These are phyloP conservation scores for Piliocolobus tephrosceles DNA, from an alignment of 2,113 vertebrate species.

Conservation along the genomic window DNA sequence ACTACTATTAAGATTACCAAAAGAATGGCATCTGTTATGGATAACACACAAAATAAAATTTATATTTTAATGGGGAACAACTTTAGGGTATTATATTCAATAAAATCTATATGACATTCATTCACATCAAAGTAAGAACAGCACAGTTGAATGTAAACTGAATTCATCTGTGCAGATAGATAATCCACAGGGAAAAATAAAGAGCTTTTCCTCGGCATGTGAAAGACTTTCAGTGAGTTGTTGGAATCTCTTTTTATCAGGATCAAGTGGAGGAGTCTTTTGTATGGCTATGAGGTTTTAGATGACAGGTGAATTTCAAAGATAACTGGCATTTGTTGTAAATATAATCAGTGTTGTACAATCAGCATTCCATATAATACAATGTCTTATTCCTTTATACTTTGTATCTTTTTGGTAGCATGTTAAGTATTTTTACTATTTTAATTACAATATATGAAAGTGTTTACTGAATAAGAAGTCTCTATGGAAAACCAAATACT, in stretches of 20 bases:
- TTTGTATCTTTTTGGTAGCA: neutral
- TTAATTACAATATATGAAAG: slow-evolving; percentile 35
- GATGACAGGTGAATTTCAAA: slow-evolving; percentile 46
- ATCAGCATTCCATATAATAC: neutral
- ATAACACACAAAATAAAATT: neutral
- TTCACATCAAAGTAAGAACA: slow-evolving; percentile 19
- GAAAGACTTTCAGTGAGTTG: neutral
- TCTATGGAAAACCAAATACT: neutral
- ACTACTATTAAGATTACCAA: slow-evolving; percentile 18
- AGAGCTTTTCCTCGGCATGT: neutral
- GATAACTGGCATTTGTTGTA: neutral
- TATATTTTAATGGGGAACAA: slow-evolving; percentile 4
- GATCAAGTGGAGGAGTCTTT: neutral
- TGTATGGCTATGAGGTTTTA: neutral
- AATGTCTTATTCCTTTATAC: neutral
- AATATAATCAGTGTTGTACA: neutral
- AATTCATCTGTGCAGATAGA: slow-evolving; percentile 25
- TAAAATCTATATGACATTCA: neutral
- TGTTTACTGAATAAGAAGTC: slow-evolving; percentile 26
- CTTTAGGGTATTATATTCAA: neutral
- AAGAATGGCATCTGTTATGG: slow-evolving; percentile 2
- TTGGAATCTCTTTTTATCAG: neutral
- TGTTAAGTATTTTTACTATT: neutral
- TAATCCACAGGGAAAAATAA: neutral
- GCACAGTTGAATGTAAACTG: slow-evolving; percentile 31